A percentile compares a stretch with the other conserved stretches of the same genome.
These are phyloP conservation scores for Perca schrenkii DNA, from an alignment of 2,113 vertebrate genomes.

Conservation along the genomic window DNA sequence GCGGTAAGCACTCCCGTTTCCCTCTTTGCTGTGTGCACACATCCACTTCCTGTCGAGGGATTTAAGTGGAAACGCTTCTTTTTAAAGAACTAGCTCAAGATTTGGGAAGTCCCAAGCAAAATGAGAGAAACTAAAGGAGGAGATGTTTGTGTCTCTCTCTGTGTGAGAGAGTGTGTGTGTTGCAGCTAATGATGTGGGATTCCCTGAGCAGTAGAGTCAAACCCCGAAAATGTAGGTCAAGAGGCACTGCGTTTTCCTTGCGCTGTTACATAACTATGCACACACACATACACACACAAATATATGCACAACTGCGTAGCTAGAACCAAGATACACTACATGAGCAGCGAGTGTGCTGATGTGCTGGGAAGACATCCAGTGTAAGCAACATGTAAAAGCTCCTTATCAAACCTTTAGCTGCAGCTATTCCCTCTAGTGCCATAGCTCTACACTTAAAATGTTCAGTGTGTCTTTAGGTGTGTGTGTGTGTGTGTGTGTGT, in stretches of 20 bases:
- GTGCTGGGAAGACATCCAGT: constrained; percentile 34
- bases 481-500: neutral
- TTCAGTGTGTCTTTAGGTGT: neutral
- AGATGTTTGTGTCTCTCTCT: neutral
- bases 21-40: neutral
- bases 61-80: constrained; percentile 31
- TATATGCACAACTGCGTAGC: constrained; percentile 10
- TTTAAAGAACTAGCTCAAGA: neutral
- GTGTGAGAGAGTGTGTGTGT: neutral
- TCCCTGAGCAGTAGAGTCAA: constrained; percentile 56
- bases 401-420: constrained; percentile 8
- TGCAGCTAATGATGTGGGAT: constrained; percentile 47
- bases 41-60: constrained; percentile 29
- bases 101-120: neutral
- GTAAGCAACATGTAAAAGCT: constrained; percentile 22
- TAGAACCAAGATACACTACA: neutral
- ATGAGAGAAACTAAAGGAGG: neutral
- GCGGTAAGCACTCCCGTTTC: constrained; percentile 25
- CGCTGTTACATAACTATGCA: constrained; percentile 61
- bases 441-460: neutral
- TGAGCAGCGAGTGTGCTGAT: constrained; percentile 1
- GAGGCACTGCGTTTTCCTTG: constrained; percentile 41
- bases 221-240: constrained; percentile 69
- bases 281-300: neutral
- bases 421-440: neutral